Base-by-base conservation (phyloP, 2,888 invertebrate genomes). In the Troides aeacus region DNA sequence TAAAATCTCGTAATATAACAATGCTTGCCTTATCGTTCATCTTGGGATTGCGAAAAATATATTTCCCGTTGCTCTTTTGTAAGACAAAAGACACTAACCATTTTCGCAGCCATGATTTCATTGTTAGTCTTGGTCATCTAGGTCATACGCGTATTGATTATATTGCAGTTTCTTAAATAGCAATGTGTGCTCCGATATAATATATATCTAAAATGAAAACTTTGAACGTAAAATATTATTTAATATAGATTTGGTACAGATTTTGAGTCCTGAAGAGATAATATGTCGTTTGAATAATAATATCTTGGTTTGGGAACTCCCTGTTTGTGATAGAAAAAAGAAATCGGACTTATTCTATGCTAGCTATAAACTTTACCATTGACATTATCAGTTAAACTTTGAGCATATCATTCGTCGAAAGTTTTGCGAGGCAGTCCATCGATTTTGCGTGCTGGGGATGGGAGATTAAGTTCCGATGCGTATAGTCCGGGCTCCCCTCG, bases 401-500 rank as follows among this genome's bases (percentile, higher is more conserved):
- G 8, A 50, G 56, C 4, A 30, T n/a, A 70, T 64, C 50, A 68
- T 69, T 68, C 30, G 65, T 76, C 79, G 78, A 75, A 77, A 75
- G 74, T 79, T 77, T 81, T 74, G 78, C 71, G 73, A 77, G 73
- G 76, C 80, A 79, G 80, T 79, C 77, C 86, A 89, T 90, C 88
- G 87, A 87, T 89, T 85, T 82, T 78, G 78, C 84, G 76, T 85
- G 84, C 86, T 81, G 30, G 30, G 30, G 30, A 81, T 77, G 82
- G 81, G 75, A 88, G 64, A 90, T 90, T 89, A 87, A 79, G 80
- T 80, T 77, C 77, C 79, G 80, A 78, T 84, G 79, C 81, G 84
- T 84, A 84, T 83, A 77, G 80, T 78, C 66, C 77, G 72, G 30
- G 71, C 71, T 74, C 81, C 82, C 81, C 78, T 76, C 74, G 75